phyloP scores from a whole-genome alignment of 1,140 invertebrate species.

The Neelides sp. region DNA sequence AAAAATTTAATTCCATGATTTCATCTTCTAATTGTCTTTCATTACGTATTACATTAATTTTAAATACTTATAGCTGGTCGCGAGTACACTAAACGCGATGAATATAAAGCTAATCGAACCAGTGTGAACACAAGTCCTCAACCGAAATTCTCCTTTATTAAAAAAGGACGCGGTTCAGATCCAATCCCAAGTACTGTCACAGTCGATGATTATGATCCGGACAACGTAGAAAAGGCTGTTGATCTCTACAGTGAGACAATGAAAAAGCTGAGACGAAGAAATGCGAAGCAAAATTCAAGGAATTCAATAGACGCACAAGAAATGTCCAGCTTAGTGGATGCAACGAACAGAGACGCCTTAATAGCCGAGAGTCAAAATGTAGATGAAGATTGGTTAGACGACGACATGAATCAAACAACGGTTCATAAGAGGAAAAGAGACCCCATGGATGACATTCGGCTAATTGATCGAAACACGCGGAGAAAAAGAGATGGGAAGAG shows the following conservation, averaged over 20 bases:
- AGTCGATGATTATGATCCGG: constrained; percentile 24
- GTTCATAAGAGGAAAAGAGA: constrained; percentile 21
- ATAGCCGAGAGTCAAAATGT: constrained; percentile 14
- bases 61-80: constrained; percentile 9
- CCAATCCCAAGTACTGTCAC: constrained; percentile 15
- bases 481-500: constrained; percentile 7
- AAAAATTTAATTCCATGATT: too few species aligned
- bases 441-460: constrained; percentile 17
- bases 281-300: neutral
- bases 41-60: too few species aligned
- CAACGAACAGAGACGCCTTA: constrained; percentile 11
- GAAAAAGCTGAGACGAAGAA: neutral
- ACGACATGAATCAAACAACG: constrained; percentile 9
- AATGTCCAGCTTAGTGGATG: neutral
- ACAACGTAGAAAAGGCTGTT: constrained; percentile 16
- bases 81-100: constrained; percentile 13
- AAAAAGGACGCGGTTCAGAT: neutral
- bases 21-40: too few species aligned
- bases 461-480: constrained; percentile 2
- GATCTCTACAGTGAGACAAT: constrained; percentile 18
- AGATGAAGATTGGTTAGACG: constrained; percentile 18
- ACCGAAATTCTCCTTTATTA: constrained; percentile 12
- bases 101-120: neutral
- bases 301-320: neutral
- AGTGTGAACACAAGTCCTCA: neutral